Base-by-base conservation (phyloP, 2,797 vertebrate genomes). In the Sebastolobus alascanus region DNA sequence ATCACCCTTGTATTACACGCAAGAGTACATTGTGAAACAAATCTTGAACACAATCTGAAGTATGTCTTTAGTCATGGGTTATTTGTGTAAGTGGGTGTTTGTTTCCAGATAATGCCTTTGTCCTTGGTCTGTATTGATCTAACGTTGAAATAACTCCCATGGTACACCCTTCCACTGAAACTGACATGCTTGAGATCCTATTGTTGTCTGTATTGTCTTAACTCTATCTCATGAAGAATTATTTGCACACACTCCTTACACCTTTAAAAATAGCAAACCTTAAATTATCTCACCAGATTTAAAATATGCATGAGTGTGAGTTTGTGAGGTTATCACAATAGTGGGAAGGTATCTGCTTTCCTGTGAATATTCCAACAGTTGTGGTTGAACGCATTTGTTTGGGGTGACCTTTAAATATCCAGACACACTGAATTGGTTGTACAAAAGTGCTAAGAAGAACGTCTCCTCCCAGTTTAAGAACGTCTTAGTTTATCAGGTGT, bases 381-480 rank as follows among this genome's bases (percentile, higher is more conserved):
- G 69, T 75, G 78, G 40, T 31, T 83, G 43, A 79, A 52, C 1
- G n/a, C 61, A 18, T 81, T 76, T 88, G 69, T 88, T 73, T 74
- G n/a, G 16, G 68, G 6, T 86, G 88, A 91, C 82, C 76, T 89
- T 92, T 84, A 59, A 8, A 60, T 37, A 69, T 10, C 73, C 43
- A 82, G 33, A 73, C 20, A 7, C n/a, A 14, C 14, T 52, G 55
- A 12, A 65, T 9, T 37, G 2, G 22, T 37, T 85, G 54, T 64
- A 25, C 68, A 55, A 61, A 85, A 25, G 43, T 60, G 35, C 11
- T n/a, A n/a, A 80, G 60, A 75, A 76, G 60, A 75, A 76, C n/a
- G 8, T 27, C 69, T 64, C 69, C 79, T 50, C 88, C 89, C 74
- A 77, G n/a, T 75, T 66, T 6, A 77, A 75, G 58, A 79, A 91